Evolutionary conservation across 2,797 vertebrate species (phyloP).

Genomic region (Smutsia gigantea): DNA sequence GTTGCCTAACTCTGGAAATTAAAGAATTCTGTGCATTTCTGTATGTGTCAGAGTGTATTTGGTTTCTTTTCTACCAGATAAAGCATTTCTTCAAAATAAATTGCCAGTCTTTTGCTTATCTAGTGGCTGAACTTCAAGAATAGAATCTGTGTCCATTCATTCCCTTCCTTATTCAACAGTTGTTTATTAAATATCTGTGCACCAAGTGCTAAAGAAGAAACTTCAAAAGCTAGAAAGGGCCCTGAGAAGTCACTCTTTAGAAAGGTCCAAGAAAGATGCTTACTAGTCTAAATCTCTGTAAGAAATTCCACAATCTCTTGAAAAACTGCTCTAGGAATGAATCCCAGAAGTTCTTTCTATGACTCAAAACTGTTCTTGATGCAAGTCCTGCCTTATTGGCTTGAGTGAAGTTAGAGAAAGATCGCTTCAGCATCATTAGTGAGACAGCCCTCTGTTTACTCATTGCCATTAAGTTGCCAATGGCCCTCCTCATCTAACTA

Average conservation of each 20-base stretch:
- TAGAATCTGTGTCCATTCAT: background rate
- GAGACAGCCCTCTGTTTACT: background rate
- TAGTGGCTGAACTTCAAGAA: slow-evolving; percentile 8
- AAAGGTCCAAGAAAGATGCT: background rate
- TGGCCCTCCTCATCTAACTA: background rate
- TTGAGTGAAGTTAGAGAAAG: background rate
- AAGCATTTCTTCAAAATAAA: slow-evolving; percentile 43
- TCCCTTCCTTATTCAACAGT: slow-evolving; percentile 38
- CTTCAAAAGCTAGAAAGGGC: background rate
- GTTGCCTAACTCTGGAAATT: slow-evolving; percentile 37
- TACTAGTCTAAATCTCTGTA: slow-evolving; percentile 50
- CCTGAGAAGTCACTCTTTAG: background rate
- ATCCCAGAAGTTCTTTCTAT: background rate
- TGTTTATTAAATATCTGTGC: background rate
- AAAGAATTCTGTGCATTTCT: slow-evolving; percentile 49
- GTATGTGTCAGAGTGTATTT: slow-evolving; percentile 21
- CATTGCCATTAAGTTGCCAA: background rate
- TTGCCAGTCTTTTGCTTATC: background rate
- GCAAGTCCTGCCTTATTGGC: background rate
- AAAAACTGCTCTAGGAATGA: background rate
- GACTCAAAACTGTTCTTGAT: background rate
- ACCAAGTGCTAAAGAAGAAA: background rate
- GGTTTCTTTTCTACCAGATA: slow-evolving; percentile 16
- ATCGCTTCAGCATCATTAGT: background rate
- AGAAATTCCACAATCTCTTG: background rate